These are phyloP conservation scores for Vulpes ferrilata DNA, from an alignment of 2,113 vertebrate species.

Conservation along the genomic window DNA sequence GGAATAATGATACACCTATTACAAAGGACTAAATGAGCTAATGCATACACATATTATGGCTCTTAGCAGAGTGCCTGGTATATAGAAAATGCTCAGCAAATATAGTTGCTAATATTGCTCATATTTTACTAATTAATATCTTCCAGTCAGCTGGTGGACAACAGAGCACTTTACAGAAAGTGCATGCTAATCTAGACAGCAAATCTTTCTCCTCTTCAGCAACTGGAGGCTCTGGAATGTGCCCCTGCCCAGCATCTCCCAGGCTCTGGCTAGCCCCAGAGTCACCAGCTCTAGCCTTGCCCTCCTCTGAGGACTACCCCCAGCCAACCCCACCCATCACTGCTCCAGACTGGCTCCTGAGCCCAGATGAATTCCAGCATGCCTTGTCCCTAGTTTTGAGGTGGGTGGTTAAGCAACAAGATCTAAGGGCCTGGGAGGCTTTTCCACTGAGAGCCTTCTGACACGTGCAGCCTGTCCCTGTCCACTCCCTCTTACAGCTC, in stretches of 20 bases:
- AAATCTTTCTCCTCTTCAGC: not conserved
- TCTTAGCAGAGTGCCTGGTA: not conserved
- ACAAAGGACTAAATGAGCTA: not conserved
- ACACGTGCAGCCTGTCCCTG: not conserved
- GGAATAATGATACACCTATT: not conserved
- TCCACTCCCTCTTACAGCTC: not conserved
- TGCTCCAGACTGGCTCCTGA: not conserved
- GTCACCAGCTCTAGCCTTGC: not conserved
- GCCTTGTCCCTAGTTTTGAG: not conserved
- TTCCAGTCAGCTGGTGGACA: constrained; percentile 6
- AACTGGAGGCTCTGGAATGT: not conserved
- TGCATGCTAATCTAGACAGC: not conserved
- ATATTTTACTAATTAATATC: not conserved
- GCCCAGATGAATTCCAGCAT: not conserved
- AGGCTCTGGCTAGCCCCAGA: not conserved
- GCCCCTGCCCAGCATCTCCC: not conserved
- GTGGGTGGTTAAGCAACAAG: not conserved
- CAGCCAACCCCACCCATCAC: not conserved
- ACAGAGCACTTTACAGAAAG: not conserved
- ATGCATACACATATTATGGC: not conserved
- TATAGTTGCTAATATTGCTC: not conserved
- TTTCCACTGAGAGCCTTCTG: not conserved
- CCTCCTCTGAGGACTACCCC: not conserved
- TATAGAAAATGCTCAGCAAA: not conserved
- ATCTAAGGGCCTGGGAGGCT: not conserved